Conservation (phyloP, 2,888 invertebrate species). For the Drosophila trichaetosa region DNA sequence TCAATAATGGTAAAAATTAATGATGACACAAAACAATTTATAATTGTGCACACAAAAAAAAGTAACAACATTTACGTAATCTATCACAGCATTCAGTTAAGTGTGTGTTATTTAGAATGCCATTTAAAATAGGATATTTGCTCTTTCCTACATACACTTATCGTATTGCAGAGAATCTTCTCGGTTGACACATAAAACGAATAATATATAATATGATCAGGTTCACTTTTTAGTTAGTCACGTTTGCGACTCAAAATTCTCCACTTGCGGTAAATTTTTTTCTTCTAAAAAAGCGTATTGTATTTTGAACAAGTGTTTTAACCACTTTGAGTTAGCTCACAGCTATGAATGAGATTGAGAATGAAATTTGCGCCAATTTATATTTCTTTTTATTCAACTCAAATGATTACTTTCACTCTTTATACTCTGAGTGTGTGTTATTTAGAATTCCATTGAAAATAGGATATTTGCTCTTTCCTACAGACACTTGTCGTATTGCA, state of each 20-base stretch:
- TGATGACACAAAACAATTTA: constrained; percentile 38
- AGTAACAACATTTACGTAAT: constrained; percentile 14
- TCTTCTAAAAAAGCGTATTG: too few species aligned
- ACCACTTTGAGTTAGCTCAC: too few species aligned
- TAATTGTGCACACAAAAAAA: constrained; percentile 2
- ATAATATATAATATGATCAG: neutral
- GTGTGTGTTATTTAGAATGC: constrained; percentile 23
- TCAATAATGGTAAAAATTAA: constrained; percentile 59
- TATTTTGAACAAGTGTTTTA: too few species aligned
- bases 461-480: neutral
- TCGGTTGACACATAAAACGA: neutral
- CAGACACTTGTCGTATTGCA: neutral
- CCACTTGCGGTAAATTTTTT: neutral
- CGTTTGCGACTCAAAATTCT: neutral
- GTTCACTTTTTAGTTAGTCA: neutral
- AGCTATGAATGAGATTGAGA: too few species aligned
- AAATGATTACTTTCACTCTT: too few species aligned
- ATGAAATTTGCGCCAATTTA: too few species aligned
- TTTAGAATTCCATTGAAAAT: constrained; percentile 17
- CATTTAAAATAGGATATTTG: constrained; percentile 8
- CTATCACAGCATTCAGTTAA: constrained; percentile 14
- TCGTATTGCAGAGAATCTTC: constrained; percentile 1
- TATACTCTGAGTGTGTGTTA: constrained; percentile 19
- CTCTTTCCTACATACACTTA: neutral
- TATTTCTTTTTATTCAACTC: too few species aligned